These are phyloP conservation scores for Anableps anableps DNA, from an alignment of 2,797 vertebrate genomes.

Conservation along the genomic window DNA sequence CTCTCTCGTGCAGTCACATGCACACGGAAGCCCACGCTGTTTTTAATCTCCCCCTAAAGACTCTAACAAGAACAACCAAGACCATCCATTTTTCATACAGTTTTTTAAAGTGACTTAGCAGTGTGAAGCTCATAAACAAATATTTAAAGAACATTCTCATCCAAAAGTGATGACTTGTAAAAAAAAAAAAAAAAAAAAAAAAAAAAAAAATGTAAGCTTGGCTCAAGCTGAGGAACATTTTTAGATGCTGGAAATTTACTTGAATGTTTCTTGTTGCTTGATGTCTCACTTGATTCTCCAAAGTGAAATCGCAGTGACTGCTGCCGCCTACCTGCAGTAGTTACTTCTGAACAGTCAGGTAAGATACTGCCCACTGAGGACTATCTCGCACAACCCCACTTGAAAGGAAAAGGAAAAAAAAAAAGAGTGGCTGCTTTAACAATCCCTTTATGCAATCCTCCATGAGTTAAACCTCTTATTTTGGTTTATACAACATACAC, in stretches of 20 bases:
- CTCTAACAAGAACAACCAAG: neutral
- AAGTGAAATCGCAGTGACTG: neutral
- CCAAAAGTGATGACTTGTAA: neutral
- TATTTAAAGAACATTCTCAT: neutral
- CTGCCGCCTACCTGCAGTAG: neutral
- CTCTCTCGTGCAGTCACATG: too few species aligned
- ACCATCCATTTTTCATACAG: too few species aligned
- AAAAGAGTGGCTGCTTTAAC: neutral
- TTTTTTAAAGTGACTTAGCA: neutral
- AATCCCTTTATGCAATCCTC: neutral
- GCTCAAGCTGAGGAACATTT: neutral
- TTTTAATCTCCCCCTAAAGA: too few species aligned
- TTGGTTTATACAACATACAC: constrained; percentile 1
- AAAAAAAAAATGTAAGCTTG: neutral
- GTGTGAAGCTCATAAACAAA: neutral
- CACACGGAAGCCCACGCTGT: too few species aligned
- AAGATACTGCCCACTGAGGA: neutral
- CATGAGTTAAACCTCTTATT: constrained; percentile 6
- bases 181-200: too few species aligned
- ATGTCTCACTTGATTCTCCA: neutral
- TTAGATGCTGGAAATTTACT: neutral
- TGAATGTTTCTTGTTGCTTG: neutral
- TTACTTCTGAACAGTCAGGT: neutral
- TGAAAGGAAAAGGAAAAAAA: neutral
- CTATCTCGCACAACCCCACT: neutral